Base-by-base conservation (phyloP, 2,113 vertebrate genomes). In the Hemicordylus capensis region DNA sequence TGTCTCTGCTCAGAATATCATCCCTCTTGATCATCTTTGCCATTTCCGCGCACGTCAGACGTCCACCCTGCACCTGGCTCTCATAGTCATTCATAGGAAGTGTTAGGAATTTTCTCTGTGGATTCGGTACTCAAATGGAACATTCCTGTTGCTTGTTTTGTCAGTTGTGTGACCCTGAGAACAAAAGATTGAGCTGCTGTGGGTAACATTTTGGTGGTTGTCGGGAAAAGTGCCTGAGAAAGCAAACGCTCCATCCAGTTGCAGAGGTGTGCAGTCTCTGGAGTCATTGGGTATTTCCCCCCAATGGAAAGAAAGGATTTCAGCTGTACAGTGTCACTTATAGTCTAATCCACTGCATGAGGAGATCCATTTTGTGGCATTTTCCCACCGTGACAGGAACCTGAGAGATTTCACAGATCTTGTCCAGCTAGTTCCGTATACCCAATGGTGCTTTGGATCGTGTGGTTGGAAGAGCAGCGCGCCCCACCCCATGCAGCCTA, bases 291-390 rank as follows among this genome's bases (percentile, higher is more conserved):
- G 48, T 95, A 94, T 95, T 93, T 54, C 26, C 39, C 31, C 42
- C 91, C 94, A 89, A 85, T 89, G 91, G 94, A 92, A 90, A 91
- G 89, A 89, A 94, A 93, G 87, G 95, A 85, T 93, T 92, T 90
- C 95, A 96, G 94, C 88, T 94, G 88, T 92, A 92, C 94, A 92
- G 90, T 94, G 94, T 94, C 90, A 93, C 95, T 95, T 96, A 95
- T 93, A 92, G 95, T 93, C 81, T 61, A 96, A 92, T 94, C 80
- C 91, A 76, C 93, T 95, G 90, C 94, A 92, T 88, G n/a, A 94
- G 95, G 95, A 93, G 88, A 76, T 95, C 94, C 92, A 94, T 63
- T 91, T 93, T 84, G 22, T 94, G 94, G 89, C 93, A 84, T 95
- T 96, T 96, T 95, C 93, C 94, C 74, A 92, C 91, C 56, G 22